Evolutionary conservation across 2,888 invertebrate genomes (phyloP).

Genomic region (Eremobia ochroleuca): DNA sequence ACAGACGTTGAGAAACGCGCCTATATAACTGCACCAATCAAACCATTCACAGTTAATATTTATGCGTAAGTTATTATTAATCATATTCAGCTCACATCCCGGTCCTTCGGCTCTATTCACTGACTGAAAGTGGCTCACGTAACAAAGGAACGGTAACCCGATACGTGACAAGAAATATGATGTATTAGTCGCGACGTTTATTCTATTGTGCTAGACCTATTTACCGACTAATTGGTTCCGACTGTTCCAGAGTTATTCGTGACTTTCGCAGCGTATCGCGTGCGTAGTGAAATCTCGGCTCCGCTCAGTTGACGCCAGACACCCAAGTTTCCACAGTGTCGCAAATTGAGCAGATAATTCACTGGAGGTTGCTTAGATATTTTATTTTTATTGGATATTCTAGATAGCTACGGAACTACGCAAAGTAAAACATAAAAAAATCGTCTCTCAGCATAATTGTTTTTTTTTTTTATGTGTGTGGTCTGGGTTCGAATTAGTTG

Average conservation of each 20-base stretch:
- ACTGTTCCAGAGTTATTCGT: conserved; percentile 77
- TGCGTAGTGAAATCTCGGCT: conserved; percentile 80
- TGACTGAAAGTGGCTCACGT: conserved; percentile 90
- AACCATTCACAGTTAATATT: conserved; percentile 74
- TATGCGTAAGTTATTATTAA: conserved; percentile 86
- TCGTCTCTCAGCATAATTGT: background rate
- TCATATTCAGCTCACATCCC: conserved; percentile 87
- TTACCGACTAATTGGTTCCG: conserved; percentile 85
- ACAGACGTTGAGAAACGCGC: conserved; percentile 44
- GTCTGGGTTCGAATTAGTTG: background rate
- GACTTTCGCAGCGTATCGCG: conserved; percentile 75
- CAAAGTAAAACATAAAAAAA: background rate
- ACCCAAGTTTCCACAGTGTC: conserved; percentile 55
- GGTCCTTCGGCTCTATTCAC: conserved; percentile 85
- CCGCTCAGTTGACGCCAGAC: conserved; percentile 69
- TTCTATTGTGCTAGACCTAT: conserved; percentile 84
- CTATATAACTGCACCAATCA: conserved; percentile 67
- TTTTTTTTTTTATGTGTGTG: background rate
- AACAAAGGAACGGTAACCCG: conserved; percentile 89
- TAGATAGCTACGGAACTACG: background rate
- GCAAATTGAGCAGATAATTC: conserved; percentile 42
- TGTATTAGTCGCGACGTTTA: conserved; percentile 83
- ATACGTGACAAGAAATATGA: conserved; percentile 90
- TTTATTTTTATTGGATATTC: background rate
- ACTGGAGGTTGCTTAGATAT: conserved; percentile 7